Conservation (phyloP, 2,797 vertebrate genomes). For the Sebastes aleutianus region DNA sequence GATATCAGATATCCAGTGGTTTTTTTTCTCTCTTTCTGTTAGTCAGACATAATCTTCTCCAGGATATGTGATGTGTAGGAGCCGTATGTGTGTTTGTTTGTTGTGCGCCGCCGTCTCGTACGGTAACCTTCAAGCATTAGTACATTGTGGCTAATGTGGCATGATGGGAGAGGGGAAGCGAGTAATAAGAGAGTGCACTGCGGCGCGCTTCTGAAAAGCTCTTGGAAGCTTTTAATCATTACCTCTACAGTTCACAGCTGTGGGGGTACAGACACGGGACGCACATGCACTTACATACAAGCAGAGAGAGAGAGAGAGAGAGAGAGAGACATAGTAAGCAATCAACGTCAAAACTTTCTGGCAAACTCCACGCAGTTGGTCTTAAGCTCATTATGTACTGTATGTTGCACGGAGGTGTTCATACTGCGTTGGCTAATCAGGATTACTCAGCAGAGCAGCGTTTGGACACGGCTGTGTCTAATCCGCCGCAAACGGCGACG, state of each 20-base stretch:
- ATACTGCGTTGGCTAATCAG: slow-evolving; percentile 68
- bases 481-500: slow-evolving; percentile 62
- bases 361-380: slow-evolving; percentile 30
- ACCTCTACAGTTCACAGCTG: slow-evolving; percentile 7
- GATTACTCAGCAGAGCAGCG: slow-evolving; percentile 65
- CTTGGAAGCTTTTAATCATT: slow-evolving; percentile 40
- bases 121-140: background rate
- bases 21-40: background rate
- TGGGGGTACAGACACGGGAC: background rate
- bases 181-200: slow-evolving; percentile 1
- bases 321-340: background rate
- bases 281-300: background rate
- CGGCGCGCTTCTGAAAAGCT: slow-evolving; percentile 10
- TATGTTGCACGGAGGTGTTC: slow-evolving; percentile 57
- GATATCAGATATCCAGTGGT: background rate
- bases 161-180: background rate
- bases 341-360: slow-evolving; percentile 32
- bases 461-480: slow-evolving; percentile 61
- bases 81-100: background rate
- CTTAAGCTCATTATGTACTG: slow-evolving; percentile 47
- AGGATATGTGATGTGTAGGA: background rate
- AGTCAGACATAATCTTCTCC: background rate
- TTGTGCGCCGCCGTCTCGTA: background rate
- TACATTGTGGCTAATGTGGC: background rate
- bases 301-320: background rate